Evolutionary conservation across 1,140 invertebrate genomes (phyloP).

Genomic region (Trachymyrmex cornetzi): DNA sequence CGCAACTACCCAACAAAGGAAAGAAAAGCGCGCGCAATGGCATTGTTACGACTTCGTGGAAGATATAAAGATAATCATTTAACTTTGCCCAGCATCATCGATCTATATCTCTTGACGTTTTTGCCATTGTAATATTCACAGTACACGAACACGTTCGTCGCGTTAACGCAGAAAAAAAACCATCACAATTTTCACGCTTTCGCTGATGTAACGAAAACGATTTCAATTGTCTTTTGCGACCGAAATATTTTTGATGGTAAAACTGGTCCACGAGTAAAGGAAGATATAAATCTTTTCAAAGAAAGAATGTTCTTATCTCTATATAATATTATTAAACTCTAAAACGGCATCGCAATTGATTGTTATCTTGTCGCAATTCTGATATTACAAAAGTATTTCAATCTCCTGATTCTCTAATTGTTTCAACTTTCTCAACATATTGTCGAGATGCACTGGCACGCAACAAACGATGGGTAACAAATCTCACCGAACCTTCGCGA

Average conservation of each 20-base stretch:
- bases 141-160: background rate
- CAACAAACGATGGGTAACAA: constrained; percentile 15
- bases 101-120: constrained; percentile 63
- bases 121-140: constrained; percentile 57
- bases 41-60: constrained; percentile 72
- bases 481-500: constrained; percentile 10
- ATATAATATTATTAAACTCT: background rate
- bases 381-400: background rate
- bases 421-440: too few species aligned
- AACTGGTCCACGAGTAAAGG: background rate
- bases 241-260: constrained; percentile 13
- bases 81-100: constrained; percentile 58
- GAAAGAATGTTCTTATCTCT: background rate
- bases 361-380: background rate
- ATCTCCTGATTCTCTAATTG: constrained; percentile 11
- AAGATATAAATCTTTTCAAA: background rate
- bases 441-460: background rate
- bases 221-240: constrained; percentile 9
- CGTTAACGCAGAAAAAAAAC: background rate
- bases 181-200: constrained; percentile 33
- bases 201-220: background rate
- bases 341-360: background rate
- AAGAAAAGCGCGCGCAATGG: constrained; percentile 39
- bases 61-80: constrained; percentile 70
- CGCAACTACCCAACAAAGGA: constrained; percentile 60